Evolutionary conservation across 2,797 vertebrate genomes (phyloP), one percentile per base, ranked within the genome.

Genomic region (Crax fasciolata): DNA sequence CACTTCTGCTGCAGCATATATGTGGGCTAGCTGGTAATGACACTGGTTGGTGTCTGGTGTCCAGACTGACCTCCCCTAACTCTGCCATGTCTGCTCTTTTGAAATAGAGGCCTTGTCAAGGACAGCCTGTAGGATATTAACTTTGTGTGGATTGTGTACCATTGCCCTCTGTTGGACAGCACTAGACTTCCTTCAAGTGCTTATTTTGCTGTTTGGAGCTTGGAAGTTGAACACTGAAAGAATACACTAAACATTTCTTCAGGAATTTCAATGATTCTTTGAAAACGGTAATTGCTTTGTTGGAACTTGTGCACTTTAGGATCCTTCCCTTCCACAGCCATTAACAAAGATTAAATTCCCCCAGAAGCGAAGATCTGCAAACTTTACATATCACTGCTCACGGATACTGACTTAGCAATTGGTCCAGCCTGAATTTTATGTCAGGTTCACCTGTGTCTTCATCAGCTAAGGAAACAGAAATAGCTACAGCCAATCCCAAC

Each of bases 111-210:
- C 52, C 58, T 89, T 78, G n/a, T 39, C 44, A 62, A n/a, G 57
- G 30, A 55, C 10, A 88, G 10, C 41, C 13, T 35, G 10, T 14
- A 46, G 25, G 61, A 6, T 74, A 39, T 38, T 59, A 44, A 55
- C 28, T 73, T 62, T 65, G 11, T 84, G 71, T 27, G 49, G 52
- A n/a, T 58, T 94, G 65, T 77, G 27, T 89, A 21, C 84, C 62
- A 52, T 92, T 97, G 94, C 96, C 93, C 89, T 95, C 97, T 97
- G 8, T 88, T 93, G 95, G 93, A 54, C 75, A 77, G 46, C 59
- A 7, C 61, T 19, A 66, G 51, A 28, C 32, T 80, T 80, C 61
- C 23, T 54, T 67, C 15, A 73, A 66, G 19, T 8, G 14, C 18
- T 94, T 57, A 10, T 30, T 57, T 65, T 75, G 16, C 30, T 23